phyloP scores from a whole-genome alignment of 2,797 vertebrate genomes.

The Todus mexicanus region DNA sequence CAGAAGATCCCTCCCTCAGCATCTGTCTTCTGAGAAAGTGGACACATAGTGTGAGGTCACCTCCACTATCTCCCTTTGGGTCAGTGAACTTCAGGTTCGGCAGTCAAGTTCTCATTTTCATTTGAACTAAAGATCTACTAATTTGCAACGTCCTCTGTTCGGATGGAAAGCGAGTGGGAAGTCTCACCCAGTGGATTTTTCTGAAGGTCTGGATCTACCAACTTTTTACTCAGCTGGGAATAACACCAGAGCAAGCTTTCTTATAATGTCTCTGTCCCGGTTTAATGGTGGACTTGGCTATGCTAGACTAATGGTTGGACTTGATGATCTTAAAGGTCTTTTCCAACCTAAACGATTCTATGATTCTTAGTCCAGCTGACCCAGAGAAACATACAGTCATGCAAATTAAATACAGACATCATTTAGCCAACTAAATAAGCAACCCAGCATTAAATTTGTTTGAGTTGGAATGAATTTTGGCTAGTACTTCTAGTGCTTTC shows the following conservation, averaged over 20 bases:
- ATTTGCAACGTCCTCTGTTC: not conserved
- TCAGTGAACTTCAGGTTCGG: not conserved
- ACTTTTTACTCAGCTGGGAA: not conserved
- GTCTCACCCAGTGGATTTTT: not conserved
- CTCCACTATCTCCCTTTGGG: not conserved
- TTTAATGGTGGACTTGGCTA: not conserved
- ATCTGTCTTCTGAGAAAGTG: not conserved
- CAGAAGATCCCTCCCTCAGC: rapidly evolving
- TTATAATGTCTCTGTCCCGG: not conserved
- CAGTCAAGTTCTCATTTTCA: not conserved
- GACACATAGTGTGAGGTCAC: rapidly evolving
- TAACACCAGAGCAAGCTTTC: not conserved
- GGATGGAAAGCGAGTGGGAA: not conserved
- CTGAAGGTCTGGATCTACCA: not conserved
- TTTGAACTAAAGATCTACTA: not conserved
- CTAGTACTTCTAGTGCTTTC: not conserved
- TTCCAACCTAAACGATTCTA: not conserved
- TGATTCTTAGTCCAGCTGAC: not conserved
- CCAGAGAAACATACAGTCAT: not conserved
- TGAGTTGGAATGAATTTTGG: not conserved
- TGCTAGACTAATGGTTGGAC: not conserved
- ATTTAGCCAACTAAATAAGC: not conserved
- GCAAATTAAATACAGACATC: slow-evolving; percentile 12
- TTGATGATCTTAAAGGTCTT: not conserved
- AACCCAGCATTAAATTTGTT: slow-evolving; percentile 6